Conservation (phyloP, 2,888 invertebrate genomes). For the Tryphoninae sp. region DNA sequence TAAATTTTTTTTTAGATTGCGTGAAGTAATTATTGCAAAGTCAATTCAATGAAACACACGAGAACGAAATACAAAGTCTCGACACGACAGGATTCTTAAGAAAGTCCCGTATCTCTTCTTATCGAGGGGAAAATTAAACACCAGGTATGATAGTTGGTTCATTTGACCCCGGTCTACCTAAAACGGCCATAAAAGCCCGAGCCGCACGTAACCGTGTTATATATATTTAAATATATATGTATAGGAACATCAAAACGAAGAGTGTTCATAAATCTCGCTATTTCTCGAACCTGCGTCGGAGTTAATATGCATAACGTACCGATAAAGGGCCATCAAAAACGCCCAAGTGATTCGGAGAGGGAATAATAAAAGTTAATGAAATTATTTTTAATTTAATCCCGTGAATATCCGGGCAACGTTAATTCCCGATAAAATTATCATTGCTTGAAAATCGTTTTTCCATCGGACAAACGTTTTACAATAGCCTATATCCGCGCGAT, state of each 20-base stretch:
- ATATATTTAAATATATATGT: constrained; percentile 7
- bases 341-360: neutral
- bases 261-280: neutral
- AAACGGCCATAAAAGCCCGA: too few relatives aligned
- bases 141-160: too few relatives aligned
- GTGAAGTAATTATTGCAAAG: too few relatives aligned
- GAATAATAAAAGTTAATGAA: constrained; percentile 33
- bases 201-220: too few relatives aligned
- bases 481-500: neutral
- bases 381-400: constrained; percentile 34
- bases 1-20: too few relatives aligned
- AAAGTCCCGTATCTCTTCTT: too few relatives aligned
- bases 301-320: neutral
- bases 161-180: too few relatives aligned
- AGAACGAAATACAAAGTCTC: too few relatives aligned
- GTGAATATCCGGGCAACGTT: constrained; percentile 30
- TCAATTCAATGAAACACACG: too few relatives aligned
- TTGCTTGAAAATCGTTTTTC: constrained; percentile 25
- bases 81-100: too few relatives aligned
- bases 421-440: constrained; percentile 26
- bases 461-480: neutral
- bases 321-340: neutral
- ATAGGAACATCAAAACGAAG: neutral
- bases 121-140: too few relatives aligned
- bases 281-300: neutral